A percentile compares a stretch with the other conserved stretches of the same genome.
Conservation (phyloP, 2,113 vertebrate species). For the Hippoglossus stenolepis region DNA sequence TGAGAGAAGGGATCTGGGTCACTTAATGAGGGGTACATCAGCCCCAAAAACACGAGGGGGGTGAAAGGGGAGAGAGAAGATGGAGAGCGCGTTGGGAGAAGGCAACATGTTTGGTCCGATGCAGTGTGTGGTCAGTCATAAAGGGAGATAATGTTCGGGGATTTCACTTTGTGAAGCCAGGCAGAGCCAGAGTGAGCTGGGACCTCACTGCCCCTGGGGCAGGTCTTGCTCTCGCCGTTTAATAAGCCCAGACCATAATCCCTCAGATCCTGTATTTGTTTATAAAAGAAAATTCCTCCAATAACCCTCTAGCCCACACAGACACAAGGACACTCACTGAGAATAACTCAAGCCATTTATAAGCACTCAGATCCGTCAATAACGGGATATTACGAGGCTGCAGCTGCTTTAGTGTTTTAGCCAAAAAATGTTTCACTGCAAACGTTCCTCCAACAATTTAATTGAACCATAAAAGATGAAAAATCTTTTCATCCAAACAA, state of each 20-base stretch:
- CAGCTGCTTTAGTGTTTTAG: constrained; percentile 16
- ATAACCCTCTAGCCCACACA: constrained; percentile 76
- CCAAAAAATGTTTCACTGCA: constrained; percentile 24
- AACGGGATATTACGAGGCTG: constrained; percentile 23
- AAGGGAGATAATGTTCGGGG: constrained; percentile 67
- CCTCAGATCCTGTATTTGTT: constrained; percentile 80
- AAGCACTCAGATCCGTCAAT: constrained; percentile 43
- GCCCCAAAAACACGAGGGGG: constrained; percentile 43
- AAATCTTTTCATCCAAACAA: constrained; percentile 22
- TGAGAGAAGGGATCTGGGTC: constrained; percentile 55
- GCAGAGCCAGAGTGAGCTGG: constrained; percentile 60
- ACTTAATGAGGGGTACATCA: constrained; percentile 56
- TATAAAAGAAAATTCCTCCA: constrained; percentile 73
- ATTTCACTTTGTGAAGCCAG: constrained; percentile 53
- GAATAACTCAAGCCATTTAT: constrained; percentile 38
- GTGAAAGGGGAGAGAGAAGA: constrained; percentile 31
- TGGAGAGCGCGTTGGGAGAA: constrained; percentile 6
- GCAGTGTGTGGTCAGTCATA: constrained; percentile 52
- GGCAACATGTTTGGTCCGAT: constrained; percentile 37
- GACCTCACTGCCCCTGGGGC: constrained; percentile 59
- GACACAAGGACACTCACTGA: constrained; percentile 57
- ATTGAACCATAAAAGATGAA: constrained; percentile 11
- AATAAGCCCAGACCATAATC: constrained; percentile 76
- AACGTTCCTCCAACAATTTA: constrained; percentile 26
- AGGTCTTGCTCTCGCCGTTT: constrained; percentile 66